Percentiles rank a stretch among this genome's conserved stretches.
Evolutionary conservation across 2,113 vertebrate species (phyloP).

Genomic region (Beaufortia kweichowensis): DNA sequence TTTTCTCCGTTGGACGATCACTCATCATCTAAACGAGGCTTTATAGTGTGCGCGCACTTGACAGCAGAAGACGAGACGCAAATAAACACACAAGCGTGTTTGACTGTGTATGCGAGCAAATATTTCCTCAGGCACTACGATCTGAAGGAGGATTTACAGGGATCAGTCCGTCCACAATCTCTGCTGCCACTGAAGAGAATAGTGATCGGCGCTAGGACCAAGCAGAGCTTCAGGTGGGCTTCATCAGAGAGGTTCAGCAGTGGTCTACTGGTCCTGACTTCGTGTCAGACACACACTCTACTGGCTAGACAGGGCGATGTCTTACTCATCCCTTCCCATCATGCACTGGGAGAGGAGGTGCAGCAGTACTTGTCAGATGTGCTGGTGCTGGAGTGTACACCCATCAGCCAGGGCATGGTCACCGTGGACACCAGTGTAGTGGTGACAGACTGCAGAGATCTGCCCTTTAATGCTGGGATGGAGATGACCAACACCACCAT

Average conservation of each 20-base stretch:
- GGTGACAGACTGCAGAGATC: slow-evolving; percentile 66
- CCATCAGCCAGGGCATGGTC: slow-evolving; percentile 69
- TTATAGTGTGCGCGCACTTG: slow-evolving; percentile 68
- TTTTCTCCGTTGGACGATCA: slow-evolving; percentile 58
- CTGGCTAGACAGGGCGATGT: slow-evolving; percentile 71
- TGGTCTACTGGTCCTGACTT: slow-evolving; percentile 63
- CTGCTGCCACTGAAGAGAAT: slow-evolving; percentile 64
- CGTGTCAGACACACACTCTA: slow-evolving; percentile 59
- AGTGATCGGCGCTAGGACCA: slow-evolving; percentile 70
- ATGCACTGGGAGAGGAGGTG: slow-evolving; percentile 56
- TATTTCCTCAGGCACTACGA: slow-evolving; percentile 65
- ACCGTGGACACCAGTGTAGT: slow-evolving; percentile 67
- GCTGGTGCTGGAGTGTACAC: slow-evolving; percentile 72
- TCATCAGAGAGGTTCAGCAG: slow-evolving; percentile 56
- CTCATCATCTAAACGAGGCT: slow-evolving; percentile 51
- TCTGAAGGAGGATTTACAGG: slow-evolving; percentile 49
- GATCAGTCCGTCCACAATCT: slow-evolving; percentile 55
- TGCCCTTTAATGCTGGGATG: neutral
- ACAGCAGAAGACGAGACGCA: slow-evolving; percentile 61
- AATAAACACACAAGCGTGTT: slow-evolving; percentile 31
- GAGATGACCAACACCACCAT: neutral
- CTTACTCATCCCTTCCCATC: slow-evolving; percentile 63
- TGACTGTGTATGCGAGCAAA: slow-evolving; percentile 70
- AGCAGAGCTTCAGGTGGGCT: slow-evolving; percentile 64
- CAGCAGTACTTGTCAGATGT: slow-evolving; percentile 61